These are phyloP conservation scores for Protaetia brevitarsis DNA, from an alignment of 1,140 invertebrate genomes.

Conservation along the genomic window DNA sequence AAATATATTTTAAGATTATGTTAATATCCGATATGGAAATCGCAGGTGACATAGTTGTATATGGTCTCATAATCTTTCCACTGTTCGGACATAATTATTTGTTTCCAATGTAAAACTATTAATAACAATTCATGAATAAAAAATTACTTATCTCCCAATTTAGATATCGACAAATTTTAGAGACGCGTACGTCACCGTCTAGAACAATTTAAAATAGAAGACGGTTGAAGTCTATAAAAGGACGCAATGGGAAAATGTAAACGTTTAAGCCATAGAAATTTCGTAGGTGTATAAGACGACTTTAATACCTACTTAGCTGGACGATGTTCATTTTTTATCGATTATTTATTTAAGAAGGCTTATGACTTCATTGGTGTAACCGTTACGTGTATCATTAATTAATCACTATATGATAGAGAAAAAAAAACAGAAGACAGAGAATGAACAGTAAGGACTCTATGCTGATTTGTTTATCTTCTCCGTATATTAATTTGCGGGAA, in stretches of 20 bases:
- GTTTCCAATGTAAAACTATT: not conserved
- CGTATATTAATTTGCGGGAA: no score
- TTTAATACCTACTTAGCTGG: not conserved
- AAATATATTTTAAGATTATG: slow-evolving; percentile 10
- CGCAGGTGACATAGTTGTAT: not conserved
- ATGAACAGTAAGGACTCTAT: no score
- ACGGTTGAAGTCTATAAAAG: not conserved
- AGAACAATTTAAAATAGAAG: not conserved
- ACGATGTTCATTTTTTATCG: slow-evolving; percentile 3
- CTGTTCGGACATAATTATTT: not conserved
- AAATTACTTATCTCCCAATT: not conserved
- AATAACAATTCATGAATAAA: not conserved
- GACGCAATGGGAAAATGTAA: not conserved
- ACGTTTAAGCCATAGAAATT: not conserved
- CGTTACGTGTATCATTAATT: not conserved
- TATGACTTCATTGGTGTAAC: slow-evolving; percentile 2
- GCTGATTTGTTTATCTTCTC: not conserved
- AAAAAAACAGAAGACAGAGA: no score
- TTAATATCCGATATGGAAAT: not conserved
- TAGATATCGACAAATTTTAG: not conserved
- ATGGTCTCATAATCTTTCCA: not conserved
- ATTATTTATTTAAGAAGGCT: not conserved
- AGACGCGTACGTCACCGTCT: not conserved
- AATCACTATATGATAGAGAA: not conserved
- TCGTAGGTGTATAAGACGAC: not conserved